These are phyloP conservation scores for Cactoblastis cactorum DNA, from an alignment of 2,888 invertebrate species.

Conservation along the genomic window DNA sequence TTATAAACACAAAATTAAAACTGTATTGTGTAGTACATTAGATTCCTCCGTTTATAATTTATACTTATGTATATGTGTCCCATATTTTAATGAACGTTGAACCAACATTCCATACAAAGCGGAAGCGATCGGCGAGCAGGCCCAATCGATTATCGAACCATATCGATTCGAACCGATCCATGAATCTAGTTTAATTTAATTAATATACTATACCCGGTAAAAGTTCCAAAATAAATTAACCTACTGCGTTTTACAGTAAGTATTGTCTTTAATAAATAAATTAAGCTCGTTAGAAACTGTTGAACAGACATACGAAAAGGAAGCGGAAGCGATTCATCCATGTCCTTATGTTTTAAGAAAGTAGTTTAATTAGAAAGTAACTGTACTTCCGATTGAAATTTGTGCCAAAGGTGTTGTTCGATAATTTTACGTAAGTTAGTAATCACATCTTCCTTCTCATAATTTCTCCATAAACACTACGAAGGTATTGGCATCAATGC, in stretches of 20 bases:
- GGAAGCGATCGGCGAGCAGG: background rate
- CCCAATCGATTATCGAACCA: background rate
- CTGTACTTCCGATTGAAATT: background rate
- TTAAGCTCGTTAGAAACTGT: constrained; percentile 63
- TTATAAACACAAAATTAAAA: too few species aligned
- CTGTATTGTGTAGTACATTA: too few species aligned
- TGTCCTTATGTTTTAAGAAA: background rate
- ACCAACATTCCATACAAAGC: background rate
- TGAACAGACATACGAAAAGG: constrained; percentile 34
- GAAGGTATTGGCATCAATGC: too few species aligned
- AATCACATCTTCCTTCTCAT: background rate
- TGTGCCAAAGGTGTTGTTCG: background rate
- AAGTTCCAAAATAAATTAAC: constrained; percentile 5
- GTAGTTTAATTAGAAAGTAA: constrained; percentile 12
- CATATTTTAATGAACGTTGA: background rate
- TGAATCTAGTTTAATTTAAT: background rate
- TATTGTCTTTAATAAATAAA: constrained; percentile 54
- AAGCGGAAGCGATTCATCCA: constrained; percentile 25
- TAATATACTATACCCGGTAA: background rate
- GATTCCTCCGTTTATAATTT: too few species aligned
- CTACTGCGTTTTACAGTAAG: constrained; percentile 25
- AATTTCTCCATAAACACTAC: too few species aligned
- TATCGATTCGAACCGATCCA: background rate
- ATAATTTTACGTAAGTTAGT: background rate
- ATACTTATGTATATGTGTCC: too few species aligned